Evolutionary conservation across 1,140 invertebrate species (phyloP).

Genomic region (Brachionus asplanchnoidis): DNA sequence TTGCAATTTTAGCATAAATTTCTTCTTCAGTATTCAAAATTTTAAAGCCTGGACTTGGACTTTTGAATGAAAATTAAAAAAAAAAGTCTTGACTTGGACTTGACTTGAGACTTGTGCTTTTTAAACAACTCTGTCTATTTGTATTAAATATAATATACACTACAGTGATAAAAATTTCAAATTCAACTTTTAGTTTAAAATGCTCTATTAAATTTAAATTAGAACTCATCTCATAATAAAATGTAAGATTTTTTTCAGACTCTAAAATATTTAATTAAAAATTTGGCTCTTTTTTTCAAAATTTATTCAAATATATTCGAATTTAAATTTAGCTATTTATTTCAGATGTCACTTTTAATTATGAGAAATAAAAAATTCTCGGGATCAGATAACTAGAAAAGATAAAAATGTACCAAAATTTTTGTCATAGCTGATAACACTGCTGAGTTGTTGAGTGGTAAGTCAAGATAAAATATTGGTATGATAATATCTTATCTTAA

Average conservation of each 20-base stretch:
- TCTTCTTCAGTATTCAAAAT: too few species aligned
- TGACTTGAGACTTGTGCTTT: too few species aligned
- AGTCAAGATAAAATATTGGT: neutral
- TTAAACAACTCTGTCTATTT: too few species aligned
- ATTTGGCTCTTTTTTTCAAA: neutral
- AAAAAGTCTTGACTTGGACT: too few species aligned
- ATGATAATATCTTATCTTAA: neutral
- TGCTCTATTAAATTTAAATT: too few species aligned
- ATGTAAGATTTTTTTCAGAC: neutral
- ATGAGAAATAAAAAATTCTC: neutral
- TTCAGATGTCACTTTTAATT: neutral
- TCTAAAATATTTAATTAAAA: neutral
- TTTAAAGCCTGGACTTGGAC: too few species aligned
- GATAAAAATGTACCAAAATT: neutral
- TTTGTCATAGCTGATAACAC: neutral
- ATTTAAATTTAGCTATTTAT: neutral
- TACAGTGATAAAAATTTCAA: too few species aligned
- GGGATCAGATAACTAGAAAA: neutral
- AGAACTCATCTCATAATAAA: too few species aligned
- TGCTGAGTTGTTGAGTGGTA: neutral
- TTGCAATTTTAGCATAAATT: too few species aligned
- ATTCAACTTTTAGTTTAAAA: too few species aligned
- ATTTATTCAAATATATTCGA: neutral
- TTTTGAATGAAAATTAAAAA: too few species aligned
- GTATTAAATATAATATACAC: too few species aligned